phyloP scores from a whole-genome alignment of 2,797 vertebrate genomes.

The Typhlichthys eigenmanni region DNA sequence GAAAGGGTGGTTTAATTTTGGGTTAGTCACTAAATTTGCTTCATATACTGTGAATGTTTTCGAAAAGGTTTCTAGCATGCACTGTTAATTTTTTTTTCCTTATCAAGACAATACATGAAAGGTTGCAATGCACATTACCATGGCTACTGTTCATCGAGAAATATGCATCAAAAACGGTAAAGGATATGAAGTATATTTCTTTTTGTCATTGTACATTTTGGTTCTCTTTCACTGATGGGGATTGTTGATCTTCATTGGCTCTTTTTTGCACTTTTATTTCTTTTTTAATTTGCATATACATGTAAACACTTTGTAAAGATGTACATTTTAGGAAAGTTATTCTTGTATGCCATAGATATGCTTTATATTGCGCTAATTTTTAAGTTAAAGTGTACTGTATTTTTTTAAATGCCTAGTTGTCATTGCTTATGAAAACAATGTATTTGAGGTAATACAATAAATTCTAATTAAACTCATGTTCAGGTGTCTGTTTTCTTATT shows the following conservation, averaged over 20 bases:
- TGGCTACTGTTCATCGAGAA: slow-evolving; percentile 56
- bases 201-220: slow-evolving; percentile 59
- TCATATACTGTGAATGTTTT: slow-evolving; percentile 76
- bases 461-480: slow-evolving; percentile 64
- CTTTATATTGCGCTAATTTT: slow-evolving; percentile 75
- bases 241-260: slow-evolving; percentile 69
- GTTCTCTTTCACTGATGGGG: slow-evolving; percentile 70
- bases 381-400: slow-evolving; percentile 79
- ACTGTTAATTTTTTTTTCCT: slow-evolving; percentile 60
- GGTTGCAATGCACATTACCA: slow-evolving; percentile 55
- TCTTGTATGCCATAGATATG: slow-evolving; percentile 76
- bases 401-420: slow-evolving; percentile 80
- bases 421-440: slow-evolving; percentile 72
- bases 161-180: slow-evolving; percentile 56
- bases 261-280: slow-evolving; percentile 75
- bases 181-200: slow-evolving; percentile 73
- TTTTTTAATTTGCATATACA: slow-evolving; percentile 59
- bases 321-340: slow-evolving; percentile 81
- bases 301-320: slow-evolving; percentile 84
- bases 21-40: slow-evolving; percentile 53
- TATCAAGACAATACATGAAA: slow-evolving; percentile 39
- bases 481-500: slow-evolving; percentile 14
- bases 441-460: slow-evolving; percentile 78
- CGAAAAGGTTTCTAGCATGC: slow-evolving; percentile 48
- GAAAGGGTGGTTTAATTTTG: slow-evolving; percentile 47